phyloP scores from a whole-genome alignment of 2,888 invertebrate species.

The Noctua janthe region DNA sequence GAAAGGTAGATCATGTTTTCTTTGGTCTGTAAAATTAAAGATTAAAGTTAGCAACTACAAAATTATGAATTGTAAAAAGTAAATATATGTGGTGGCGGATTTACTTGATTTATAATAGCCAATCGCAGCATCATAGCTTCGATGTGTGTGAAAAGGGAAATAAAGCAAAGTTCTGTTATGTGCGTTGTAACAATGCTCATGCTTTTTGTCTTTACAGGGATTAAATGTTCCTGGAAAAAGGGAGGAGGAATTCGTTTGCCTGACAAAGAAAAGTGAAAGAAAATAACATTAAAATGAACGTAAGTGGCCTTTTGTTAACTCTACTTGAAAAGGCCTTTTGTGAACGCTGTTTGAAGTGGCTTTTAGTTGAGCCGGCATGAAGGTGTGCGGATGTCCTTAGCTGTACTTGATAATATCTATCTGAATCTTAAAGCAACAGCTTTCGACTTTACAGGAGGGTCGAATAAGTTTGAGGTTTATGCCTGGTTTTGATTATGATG shows the following conservation, averaged over 20 bases:
- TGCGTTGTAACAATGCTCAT: background rate
- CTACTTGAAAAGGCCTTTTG: background rate
- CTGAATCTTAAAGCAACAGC: background rate
- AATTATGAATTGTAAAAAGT: background rate
- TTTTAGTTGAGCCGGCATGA: background rate
- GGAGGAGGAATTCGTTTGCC: too few species aligned
- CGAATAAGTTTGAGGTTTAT: too few species aligned
- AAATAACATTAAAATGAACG: slow-evolving; percentile 2
- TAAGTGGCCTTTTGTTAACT: background rate
- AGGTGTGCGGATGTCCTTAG: background rate
- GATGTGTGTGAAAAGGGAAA: background rate
- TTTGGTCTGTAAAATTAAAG: slow-evolving; percentile 65
- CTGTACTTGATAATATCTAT: background rate
- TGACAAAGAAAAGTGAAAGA: background rate
- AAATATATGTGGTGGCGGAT: background rate
- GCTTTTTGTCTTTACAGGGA: background rate
- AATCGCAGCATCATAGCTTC: background rate
- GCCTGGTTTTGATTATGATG: background rate
- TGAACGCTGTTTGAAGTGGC: background rate
- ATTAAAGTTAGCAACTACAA: slow-evolving; percentile 26
- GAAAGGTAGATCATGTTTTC: slow-evolving; percentile 55
- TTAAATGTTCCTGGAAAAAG: background rate
- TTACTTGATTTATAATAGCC: background rate
- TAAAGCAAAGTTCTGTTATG: slow-evolving; percentile 24
- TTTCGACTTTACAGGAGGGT: background rate